Evolutionary conservation across 2,888 invertebrate species (phyloP), one percentile per base, ranked within the genome.

Genomic region (Ormyrus labotus): DNA sequence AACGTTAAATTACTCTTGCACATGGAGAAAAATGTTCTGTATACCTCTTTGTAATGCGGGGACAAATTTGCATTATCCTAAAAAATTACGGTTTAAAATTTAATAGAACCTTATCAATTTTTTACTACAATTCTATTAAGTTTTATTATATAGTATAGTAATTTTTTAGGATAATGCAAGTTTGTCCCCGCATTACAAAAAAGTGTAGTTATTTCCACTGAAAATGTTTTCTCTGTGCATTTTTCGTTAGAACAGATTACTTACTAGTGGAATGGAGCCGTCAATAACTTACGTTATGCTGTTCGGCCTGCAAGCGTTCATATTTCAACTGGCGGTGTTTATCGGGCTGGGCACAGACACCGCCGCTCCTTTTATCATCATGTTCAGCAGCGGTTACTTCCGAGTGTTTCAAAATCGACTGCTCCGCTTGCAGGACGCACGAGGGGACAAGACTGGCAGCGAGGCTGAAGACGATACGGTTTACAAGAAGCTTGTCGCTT

Each of bases 221-320:
- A 19, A 19, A 19, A 0, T 19, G 0, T 19, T 19, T 19, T 19
- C 19, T 19, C 19, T 0, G 19, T 8, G 6, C 1, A 6, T 47
- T 47, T 57, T 7, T 48, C 7, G 47, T 0, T 5, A 34, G 45
- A 73, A 64, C 55, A 64, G 64, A 47, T 85, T 83, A 61, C 6
- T 82, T 3, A 11, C 84, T 2, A 78, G 85, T 3, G 68, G 84
- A 2, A 61, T 82, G 0, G 76, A 76, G 0, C 78, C 11, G 2
- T 72, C 84, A 0, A 86, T 87, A 0, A 84, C 81, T 76, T 87
- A 84, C 60, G 85, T 85, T 50, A 70, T 84, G 0, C 73, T 73
- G 11, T 85, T 83, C 61, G 34, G 69, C 2, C 2, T 82, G 19
- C 85, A 87, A 67, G 53, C 85, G 10, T n/a, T 74, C 4, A 45